These are phyloP conservation scores for Ispidina lecontei DNA, from an alignment of 2,797 vertebrate genomes.

Conservation along the genomic window DNA sequence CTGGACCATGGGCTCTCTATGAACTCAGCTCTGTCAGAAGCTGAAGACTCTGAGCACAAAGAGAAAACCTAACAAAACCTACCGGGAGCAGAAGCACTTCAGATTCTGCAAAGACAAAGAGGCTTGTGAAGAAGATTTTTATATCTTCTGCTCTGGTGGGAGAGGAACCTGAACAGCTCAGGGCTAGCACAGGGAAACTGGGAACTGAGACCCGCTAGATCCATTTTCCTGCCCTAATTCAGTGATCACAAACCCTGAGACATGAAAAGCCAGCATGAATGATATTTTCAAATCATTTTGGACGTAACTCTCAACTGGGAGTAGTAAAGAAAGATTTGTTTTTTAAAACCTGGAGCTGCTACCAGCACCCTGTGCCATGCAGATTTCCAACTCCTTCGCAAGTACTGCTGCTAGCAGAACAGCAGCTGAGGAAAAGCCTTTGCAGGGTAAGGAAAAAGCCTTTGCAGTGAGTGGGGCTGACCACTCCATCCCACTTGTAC, in stretches of 20 bases:
- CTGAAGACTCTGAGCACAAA: neutral
- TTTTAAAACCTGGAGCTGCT: neutral
- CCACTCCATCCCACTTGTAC: neutral
- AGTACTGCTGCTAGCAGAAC: neutral
- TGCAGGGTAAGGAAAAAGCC: neutral
- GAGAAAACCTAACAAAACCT: conserved; percentile 1
- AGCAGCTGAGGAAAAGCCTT: neutral
- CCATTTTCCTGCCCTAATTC: conserved; percentile 21
- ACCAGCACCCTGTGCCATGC: neutral
- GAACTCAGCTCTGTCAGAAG: neutral
- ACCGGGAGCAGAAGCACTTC: conserved; percentile 10
- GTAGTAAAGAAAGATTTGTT: neutral
- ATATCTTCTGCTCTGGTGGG: neutral
- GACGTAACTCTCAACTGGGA: neutral
- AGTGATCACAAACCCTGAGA: neutral
- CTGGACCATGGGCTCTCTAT: neutral
- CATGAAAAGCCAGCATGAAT: neutral
- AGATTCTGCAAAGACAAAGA: neutral
- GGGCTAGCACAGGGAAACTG: neutral
- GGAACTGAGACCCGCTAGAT: neutral
- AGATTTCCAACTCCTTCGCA: neutral
- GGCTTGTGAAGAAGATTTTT: conserved; percentile 36
- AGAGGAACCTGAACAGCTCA: neutral
- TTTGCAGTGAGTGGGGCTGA: neutral
- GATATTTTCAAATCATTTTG: neutral